Conservation (phyloP, 2,113 vertebrate species). For the Andinoacara biseriatus region DNA sequence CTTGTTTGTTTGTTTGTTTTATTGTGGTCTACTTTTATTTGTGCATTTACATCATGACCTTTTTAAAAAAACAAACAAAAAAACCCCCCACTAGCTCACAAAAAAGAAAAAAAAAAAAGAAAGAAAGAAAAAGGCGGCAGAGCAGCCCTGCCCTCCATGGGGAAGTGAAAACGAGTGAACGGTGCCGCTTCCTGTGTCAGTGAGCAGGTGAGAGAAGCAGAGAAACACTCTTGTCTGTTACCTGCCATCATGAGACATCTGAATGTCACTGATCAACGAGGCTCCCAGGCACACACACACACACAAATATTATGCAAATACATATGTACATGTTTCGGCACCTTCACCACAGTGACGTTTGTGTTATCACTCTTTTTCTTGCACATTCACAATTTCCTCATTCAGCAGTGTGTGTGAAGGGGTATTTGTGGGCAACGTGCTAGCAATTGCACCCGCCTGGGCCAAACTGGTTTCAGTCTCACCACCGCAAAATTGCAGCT, state of each 20-base stretch:
- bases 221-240: conserved; percentile 23
- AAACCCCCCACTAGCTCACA: neutral
- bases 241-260: conserved; percentile 38
- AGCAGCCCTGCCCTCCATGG: conserved; percentile 21
- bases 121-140: conserved; percentile 5
- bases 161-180: conserved; percentile 73
- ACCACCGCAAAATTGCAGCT: conserved; percentile 26
- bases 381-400: conserved; percentile 56
- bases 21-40: neutral
- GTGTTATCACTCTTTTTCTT: neutral
- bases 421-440: neutral
- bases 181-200: conserved; percentile 63
- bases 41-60: neutral
- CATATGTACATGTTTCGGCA: conserved; percentile 31
- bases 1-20: neutral
- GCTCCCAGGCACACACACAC: neutral
- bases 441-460: neutral
- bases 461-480: conserved; percentile 30
- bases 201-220: conserved; percentile 62
- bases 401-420: conserved; percentile 12
- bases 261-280: conserved; percentile 1
- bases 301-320: conserved; percentile 55
- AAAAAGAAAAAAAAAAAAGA: neutral
- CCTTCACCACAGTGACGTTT: conserved; percentile 31
- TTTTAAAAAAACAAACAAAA: neutral